Evolutionary conservation across 2,888 invertebrate species (phyloP).

Genomic region (Resseliella maxima): DNA sequence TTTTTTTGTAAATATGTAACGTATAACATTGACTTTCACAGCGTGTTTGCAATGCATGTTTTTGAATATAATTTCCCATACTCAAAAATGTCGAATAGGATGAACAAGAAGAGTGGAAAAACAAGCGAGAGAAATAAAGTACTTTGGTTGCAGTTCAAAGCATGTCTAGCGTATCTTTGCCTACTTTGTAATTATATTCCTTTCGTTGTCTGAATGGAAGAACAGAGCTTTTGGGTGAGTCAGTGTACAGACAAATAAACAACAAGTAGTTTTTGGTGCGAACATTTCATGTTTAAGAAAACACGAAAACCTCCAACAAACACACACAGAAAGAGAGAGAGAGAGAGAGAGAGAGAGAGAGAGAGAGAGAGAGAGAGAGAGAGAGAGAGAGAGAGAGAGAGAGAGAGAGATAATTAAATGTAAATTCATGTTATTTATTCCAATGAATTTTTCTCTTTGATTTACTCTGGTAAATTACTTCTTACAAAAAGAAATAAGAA

Average conservation of each 20-base stretch:
- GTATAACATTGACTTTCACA: neutral
- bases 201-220: conserved; percentile 12
- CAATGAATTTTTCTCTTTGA: conserved; percentile 33
- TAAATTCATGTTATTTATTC: conserved; percentile 41
- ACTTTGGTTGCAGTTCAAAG: conserved; percentile 7
- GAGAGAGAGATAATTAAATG: conserved; percentile 36
- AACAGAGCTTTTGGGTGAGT: neutral
- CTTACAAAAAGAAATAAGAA: neutral
- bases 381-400: too few species aligned
- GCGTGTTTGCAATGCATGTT: neutral
- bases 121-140: neutral
- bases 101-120: too few species aligned
- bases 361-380: too few species aligned
- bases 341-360: too few species aligned
- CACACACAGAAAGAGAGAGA: too few species aligned
- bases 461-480: conserved; percentile 1
- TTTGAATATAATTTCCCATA: conserved; percentile 29
- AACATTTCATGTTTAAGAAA: too few species aligned
- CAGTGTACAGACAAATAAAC: neutral
- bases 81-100: too few species aligned
- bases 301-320: neutral
- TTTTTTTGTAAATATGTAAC: neutral
- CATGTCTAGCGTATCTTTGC: neutral
- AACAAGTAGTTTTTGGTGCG: conserved; percentile 26
- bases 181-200: neutral